Evolutionary conservation across 2,113 vertebrate genomes (phyloP).

Genomic region (Fulmarus glacialis): DNA sequence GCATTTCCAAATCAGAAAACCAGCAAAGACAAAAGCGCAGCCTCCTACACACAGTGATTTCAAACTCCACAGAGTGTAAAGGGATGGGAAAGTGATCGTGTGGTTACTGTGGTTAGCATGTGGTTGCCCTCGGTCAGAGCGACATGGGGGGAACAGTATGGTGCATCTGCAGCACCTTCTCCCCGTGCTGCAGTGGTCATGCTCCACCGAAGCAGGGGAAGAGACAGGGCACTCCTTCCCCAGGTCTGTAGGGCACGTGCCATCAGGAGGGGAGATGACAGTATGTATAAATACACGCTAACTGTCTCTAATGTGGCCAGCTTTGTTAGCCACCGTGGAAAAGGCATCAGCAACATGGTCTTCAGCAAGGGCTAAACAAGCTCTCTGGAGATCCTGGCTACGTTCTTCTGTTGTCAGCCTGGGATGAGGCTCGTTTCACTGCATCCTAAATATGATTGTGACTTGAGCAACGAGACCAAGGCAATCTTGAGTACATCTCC

Average conservation of each 20-base stretch:
- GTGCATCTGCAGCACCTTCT: neutral
- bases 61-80: neutral
- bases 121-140: neutral
- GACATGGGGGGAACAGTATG: neutral
- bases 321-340: neutral
- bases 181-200: neutral
- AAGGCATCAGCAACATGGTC: accelerated
- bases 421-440: neutral
- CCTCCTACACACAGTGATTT: neutral
- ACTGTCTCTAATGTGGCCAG: accelerated
- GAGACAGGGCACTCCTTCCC: too few species aligned
- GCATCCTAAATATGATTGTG: neutral
- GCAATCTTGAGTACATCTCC: neutral
- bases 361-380: neutral
- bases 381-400: neutral
- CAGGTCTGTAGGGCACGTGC: neutral
- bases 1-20: neutral
- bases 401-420: accelerated
- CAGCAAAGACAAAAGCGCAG: neutral
- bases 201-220: accelerated
- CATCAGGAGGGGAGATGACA: accelerated
- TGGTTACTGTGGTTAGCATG: neutral
- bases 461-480: neutral
- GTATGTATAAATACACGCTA: accelerated
- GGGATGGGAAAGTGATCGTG: neutral